Conservation (phyloP, 2,888 invertebrate genomes). For the Protonemura montana region DNA sequence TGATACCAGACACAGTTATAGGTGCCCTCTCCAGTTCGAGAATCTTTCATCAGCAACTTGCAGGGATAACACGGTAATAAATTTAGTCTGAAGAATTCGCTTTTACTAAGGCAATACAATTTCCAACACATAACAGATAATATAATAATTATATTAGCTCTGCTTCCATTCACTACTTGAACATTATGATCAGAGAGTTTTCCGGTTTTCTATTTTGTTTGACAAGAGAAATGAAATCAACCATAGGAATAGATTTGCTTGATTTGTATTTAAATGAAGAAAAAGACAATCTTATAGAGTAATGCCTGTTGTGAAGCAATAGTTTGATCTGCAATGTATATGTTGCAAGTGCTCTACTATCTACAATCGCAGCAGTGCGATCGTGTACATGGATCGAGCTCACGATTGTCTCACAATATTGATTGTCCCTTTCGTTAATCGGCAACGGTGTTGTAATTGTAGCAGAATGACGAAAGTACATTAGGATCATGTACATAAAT, state of each 20-base stretch:
- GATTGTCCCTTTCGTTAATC: background rate
- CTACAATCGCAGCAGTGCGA: background rate
- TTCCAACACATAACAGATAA: background rate
- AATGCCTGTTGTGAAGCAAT: background rate
- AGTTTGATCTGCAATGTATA: background rate
- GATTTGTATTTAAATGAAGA: background rate
- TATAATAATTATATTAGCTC: background rate
- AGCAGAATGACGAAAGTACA: background rate
- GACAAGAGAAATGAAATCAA: background rate
- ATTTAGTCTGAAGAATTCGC: background rate
- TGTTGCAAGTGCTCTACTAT: background rate
- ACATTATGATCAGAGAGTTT: background rate
- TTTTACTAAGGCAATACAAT: background rate
- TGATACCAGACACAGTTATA: too few species aligned
- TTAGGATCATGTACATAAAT: background rate
- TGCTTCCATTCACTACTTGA: background rate
- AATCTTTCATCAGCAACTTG: background rate
- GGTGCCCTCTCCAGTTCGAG: too few species aligned
- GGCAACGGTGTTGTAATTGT: background rate
- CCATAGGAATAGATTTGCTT: background rate
- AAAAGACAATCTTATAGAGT: background rate
- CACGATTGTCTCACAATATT: constrained; percentile 5
- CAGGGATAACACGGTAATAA: background rate
- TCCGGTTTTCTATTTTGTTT: background rate
- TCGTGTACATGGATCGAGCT: background rate